Conservation (phyloP, 1,140 invertebrate species). For the Drosophila athabasca region DNA sequence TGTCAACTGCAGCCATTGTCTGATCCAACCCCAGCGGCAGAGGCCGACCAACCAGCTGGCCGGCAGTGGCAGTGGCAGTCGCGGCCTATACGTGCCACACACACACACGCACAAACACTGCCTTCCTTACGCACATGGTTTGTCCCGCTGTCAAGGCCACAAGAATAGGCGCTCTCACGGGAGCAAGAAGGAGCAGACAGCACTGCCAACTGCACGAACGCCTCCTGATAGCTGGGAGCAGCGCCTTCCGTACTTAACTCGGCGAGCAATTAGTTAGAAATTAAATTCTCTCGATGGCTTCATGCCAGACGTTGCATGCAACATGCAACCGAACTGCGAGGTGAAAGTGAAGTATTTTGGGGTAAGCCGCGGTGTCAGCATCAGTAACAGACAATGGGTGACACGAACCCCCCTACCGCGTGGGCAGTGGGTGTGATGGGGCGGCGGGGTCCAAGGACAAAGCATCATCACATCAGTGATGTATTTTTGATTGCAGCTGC, state of each 20-base stretch:
- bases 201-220: constrained; percentile 53
- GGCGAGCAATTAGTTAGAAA: constrained; percentile 73
- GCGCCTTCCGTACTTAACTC: constrained; percentile 40
- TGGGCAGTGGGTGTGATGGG: constrained; percentile 1
- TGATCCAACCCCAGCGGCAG: constrained; percentile 43
- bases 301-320: constrained; percentile 56
- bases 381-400: constrained; percentile 58
- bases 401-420: constrained; percentile 1
- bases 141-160: background rate
- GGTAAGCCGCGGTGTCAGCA: constrained; percentile 50
- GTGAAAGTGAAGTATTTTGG: constrained; percentile 53
- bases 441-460: background rate
- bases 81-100: constrained; percentile 58
- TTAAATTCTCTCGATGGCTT: constrained; percentile 61
- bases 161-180: no score
- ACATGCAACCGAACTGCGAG: constrained; percentile 64
- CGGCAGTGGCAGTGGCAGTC: constrained; percentile 62
- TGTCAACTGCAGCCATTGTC: constrained; percentile 67
- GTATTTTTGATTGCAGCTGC: constrained; percentile 76
- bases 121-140: constrained; percentile 6
- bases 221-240: constrained; percentile 29
- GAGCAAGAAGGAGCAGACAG: no score
- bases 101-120: constrained; percentile 27
- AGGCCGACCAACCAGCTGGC: constrained; percentile 26
- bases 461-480: constrained; percentile 42